Evolutionary conservation across 1,140 invertebrate species (phyloP).

Genomic region (Aphelenchoides fujianensis): DNA sequence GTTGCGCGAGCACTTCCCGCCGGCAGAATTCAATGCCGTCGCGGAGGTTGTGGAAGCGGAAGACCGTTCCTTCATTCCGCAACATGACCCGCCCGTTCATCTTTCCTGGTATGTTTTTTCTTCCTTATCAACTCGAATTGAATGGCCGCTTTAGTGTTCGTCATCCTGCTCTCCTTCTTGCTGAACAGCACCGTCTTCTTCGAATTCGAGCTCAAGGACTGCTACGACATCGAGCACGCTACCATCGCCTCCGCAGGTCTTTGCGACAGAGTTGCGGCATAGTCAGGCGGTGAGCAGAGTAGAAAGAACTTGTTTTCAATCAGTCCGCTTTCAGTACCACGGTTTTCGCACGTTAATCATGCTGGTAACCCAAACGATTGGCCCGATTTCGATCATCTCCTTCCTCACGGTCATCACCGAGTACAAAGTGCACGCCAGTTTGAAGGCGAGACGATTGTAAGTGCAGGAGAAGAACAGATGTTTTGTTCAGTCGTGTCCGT

Average conservation of each 20-base stretch:
- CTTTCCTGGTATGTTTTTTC: conserved; percentile 31
- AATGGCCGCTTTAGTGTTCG: conserved; percentile 33
- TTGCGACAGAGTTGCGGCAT: conserved; percentile 33
- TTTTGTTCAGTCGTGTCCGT: not conserved
- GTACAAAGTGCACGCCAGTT: conserved; percentile 49
- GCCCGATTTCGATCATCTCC: conserved; percentile 35
- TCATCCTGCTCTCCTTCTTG: conserved; percentile 36
- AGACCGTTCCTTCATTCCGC: conserved; percentile 17
- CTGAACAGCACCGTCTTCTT: conserved; percentile 51
- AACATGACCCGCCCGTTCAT: conserved; percentile 34
- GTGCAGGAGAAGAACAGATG: conserved; percentile 15
- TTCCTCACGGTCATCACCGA: conserved; percentile 40
- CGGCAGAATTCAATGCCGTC: conserved; percentile 4
- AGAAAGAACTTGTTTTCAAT: too few relatives aligned
- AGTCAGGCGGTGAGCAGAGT: too few relatives aligned
- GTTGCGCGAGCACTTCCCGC: conserved; percentile 3
- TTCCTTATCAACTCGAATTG: conserved; percentile 8
- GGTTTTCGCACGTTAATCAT: conserved; percentile 35
- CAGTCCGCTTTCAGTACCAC: too few relatives aligned
- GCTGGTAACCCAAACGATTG: conserved; percentile 48
- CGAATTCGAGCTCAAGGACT: conserved; percentile 43
- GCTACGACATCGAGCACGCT: conserved; percentile 33
- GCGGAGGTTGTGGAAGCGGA: not conserved
- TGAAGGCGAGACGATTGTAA: conserved; percentile 44
- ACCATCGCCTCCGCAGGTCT: conserved; percentile 32